phyloP scores from a whole-genome alignment of 1,140 invertebrate species.

The Drosophila albomicans region DNA sequence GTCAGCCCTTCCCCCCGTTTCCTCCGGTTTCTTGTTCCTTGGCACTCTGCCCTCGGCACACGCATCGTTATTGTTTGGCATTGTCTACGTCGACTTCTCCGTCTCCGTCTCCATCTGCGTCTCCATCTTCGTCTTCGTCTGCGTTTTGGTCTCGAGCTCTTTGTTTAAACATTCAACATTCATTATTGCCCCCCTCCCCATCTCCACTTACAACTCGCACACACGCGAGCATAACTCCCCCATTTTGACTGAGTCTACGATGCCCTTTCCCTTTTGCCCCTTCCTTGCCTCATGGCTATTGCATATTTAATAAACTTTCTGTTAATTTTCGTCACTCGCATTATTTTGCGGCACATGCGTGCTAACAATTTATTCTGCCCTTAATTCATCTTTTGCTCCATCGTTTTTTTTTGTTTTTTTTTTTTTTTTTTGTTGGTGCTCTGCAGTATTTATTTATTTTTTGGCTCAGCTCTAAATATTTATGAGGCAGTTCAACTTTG shows the following conservation, averaged over 20 bases:
- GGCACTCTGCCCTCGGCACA: neutral
- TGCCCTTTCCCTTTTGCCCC: neutral
- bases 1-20: too few species aligned
- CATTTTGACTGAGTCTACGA: neutral
- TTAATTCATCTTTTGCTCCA: conserved; percentile 11
- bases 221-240: neutral
- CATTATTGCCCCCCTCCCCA: conserved; percentile 52
- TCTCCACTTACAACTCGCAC: too few species aligned
- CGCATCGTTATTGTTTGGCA: conserved; percentile 36
- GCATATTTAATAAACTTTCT: conserved; percentile 78
- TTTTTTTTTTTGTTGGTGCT: neutral
- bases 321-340: conserved; percentile 77
- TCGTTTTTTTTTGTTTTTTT: too few species aligned
- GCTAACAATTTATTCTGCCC: conserved; percentile 69
- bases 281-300: conserved; percentile 30
- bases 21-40: neutral
- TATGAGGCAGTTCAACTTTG: conserved; percentile 55
- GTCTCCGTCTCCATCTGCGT: conserved; percentile 7
- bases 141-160: conserved; percentile 36
- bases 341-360: conserved; percentile 77
- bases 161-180: conserved; percentile 75
- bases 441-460: conserved; percentile 58
- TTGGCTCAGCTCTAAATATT: conserved; percentile 64
- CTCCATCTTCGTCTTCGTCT: conserved; percentile 12
- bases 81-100: conserved; percentile 9